These are phyloP conservation scores for human DNA, from an alignment of 2,113 vertebrate species.

Conservation along the genomic window DNA sequence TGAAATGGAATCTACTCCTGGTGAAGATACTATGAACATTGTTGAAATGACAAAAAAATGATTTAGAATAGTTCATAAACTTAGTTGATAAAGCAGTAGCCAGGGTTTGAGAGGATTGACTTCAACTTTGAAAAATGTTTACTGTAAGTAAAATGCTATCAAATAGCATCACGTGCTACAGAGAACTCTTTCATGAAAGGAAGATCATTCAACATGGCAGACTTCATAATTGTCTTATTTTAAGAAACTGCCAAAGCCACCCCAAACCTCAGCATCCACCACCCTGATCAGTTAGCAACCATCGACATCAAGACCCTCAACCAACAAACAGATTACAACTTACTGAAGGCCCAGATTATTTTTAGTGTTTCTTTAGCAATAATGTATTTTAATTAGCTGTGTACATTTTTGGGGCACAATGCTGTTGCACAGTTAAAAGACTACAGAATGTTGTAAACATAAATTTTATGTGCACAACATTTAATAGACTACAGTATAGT, in stretches of 20 bases:
- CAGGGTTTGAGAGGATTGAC: background rate
- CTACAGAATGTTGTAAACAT: background rate
- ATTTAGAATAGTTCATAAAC: background rate
- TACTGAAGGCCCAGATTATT: background rate
- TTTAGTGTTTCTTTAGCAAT: background rate
- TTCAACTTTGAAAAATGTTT: background rate
- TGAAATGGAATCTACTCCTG: background rate
- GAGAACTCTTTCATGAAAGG: background rate
- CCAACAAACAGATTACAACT: background rate
- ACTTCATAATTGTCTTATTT: background rate
- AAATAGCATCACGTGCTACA: background rate
- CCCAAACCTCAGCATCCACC: background rate
- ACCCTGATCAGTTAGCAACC: background rate
- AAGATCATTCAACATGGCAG: background rate
- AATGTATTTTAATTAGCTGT: background rate
- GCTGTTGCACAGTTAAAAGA: background rate
- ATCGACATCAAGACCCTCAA: background rate
- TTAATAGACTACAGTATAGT: background rate
- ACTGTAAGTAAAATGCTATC: background rate
- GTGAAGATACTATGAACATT: background rate
- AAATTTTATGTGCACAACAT: background rate
- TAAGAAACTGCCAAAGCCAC: background rate
- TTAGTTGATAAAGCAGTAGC: background rate
- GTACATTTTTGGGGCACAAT: background rate
- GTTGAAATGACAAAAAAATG: background rate